Evolutionary conservation across 1,140 invertebrate genomes (phyloP).

Genomic region (Sycophaga agraensis): DNA sequence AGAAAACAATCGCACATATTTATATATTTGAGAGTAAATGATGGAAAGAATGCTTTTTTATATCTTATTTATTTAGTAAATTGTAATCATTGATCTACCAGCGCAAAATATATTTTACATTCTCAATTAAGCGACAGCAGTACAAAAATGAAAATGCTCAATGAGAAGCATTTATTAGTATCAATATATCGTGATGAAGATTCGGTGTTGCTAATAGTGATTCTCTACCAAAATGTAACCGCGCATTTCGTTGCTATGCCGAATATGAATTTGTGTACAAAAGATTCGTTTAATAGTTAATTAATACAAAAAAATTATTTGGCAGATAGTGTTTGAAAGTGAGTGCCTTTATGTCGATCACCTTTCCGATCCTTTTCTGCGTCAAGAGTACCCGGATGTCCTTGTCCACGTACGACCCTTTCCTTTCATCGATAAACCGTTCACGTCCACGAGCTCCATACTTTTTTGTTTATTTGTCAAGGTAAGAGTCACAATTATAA

Average conservation of each 20-base stretch:
- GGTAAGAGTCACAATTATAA: slow-evolving; percentile 8
- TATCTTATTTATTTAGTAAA: background rate
- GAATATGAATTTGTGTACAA: slow-evolving; percentile 42
- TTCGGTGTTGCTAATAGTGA: slow-evolving; percentile 8
- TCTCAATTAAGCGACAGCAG: background rate
- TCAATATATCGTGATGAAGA: slow-evolving; percentile 11
- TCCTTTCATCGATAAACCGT: slow-evolving; percentile 13
- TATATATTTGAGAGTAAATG: slow-evolving; percentile 1
- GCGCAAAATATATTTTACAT: slow-evolving; percentile 11
- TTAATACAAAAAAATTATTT: slow-evolving; percentile 40
- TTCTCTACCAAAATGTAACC: slow-evolving; percentile 29
- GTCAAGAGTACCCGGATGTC: slow-evolving; percentile 13
- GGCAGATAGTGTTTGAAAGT: slow-evolving; percentile 23
- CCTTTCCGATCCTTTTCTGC: slow-evolving; percentile 8
- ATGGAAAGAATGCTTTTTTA: background rate
- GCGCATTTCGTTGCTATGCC: slow-evolving; percentile 22
- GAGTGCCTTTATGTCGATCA: slow-evolving; percentile 9
- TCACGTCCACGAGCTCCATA: background rate
- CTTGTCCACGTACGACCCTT: slow-evolving; percentile 6
- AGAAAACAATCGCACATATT: background rate
- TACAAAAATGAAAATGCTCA: slow-evolving; percentile 5
- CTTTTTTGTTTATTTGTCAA: slow-evolving; percentile 9
- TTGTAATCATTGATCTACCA: slow-evolving; percentile 1
- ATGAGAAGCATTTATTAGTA: background rate
- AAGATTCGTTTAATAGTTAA: slow-evolving; percentile 45